phyloP scores from a whole-genome alignment of 1,140 invertebrate species.

The Diachasma alloeum region DNA sequence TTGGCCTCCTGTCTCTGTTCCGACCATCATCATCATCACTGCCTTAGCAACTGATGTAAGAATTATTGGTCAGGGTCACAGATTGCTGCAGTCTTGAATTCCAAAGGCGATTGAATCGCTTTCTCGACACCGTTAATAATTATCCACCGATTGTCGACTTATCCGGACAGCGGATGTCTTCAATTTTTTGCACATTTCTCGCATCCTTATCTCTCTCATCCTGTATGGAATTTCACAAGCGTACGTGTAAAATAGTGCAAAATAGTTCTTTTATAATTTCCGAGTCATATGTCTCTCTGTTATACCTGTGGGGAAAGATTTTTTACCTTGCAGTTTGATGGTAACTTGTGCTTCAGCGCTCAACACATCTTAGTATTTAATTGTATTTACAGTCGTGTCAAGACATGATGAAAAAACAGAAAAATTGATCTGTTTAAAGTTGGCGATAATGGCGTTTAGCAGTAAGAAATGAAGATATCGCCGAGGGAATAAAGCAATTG shows the following conservation, averaged over 20 bases:
- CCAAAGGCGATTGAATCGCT: conserved; percentile 31
- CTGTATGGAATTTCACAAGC: background rate
- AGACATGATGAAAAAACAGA: background rate
- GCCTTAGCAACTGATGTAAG: background rate
- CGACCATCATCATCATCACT: background rate
- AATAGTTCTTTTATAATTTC: too few species aligned
- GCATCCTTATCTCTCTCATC: background rate
- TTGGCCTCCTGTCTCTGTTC: too few species aligned
- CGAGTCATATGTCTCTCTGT: too few species aligned
- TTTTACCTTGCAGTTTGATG: background rate
- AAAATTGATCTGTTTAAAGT: too few species aligned
- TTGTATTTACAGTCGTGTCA: background rate
- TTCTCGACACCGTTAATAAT: conserved; percentile 14
- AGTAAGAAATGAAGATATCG: too few species aligned
- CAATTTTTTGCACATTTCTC: background rate
- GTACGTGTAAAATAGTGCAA: background rate
- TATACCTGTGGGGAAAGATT: background rate
- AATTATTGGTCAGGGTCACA: conserved; percentile 22
- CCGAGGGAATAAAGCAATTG: too few species aligned
- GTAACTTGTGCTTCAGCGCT: background rate
- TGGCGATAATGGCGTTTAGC: too few species aligned
- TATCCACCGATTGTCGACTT: conserved; percentile 10
- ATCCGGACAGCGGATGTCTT: background rate
- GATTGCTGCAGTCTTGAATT: conserved; percentile 27
- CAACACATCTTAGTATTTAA: background rate